These are phyloP conservation scores for Pomacea canaliculata DNA, from an alignment of 2,888 invertebrate genomes.

Conservation along the genomic window DNA sequence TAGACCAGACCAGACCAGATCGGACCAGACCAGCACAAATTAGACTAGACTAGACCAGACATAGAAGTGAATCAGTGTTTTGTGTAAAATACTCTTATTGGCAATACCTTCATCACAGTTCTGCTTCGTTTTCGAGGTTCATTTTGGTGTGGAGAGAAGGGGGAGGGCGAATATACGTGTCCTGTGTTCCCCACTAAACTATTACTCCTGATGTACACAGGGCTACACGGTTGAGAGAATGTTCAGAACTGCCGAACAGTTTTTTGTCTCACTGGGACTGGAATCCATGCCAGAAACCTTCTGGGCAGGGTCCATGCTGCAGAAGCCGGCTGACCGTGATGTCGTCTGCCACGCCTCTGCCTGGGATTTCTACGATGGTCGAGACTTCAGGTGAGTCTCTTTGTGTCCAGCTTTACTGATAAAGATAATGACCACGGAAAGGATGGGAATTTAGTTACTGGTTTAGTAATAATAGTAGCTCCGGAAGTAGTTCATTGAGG, in stretches of 20 bases:
- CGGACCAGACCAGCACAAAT: no score
- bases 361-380: conserved; percentile 88
- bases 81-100: no score
- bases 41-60: no score
- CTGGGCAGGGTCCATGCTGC: conserved; percentile 86
- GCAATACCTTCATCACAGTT: no score
- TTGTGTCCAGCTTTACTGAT: background rate
- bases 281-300: conserved; percentile 86
- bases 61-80: no score
- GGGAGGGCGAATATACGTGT: no score
- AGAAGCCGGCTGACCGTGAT: conserved; percentile 79
- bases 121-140: no score
- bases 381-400: conserved; percentile 82
- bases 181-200: no score
- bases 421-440: background rate
- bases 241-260: conserved; percentile 68
- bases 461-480: background rate
- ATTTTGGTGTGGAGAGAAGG: no score
- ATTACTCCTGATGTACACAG: conserved; percentile 38
- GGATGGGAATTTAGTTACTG: background rate
- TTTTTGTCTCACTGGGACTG: conserved; percentile 71
- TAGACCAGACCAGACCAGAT: no score
- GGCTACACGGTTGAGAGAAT: conserved; percentile 73
- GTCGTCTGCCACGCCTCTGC: conserved; percentile 80
- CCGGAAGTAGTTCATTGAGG: no score